phyloP scores from a whole-genome alignment of 1,140 invertebrate genomes.

The Cotesia vestalis region DNA sequence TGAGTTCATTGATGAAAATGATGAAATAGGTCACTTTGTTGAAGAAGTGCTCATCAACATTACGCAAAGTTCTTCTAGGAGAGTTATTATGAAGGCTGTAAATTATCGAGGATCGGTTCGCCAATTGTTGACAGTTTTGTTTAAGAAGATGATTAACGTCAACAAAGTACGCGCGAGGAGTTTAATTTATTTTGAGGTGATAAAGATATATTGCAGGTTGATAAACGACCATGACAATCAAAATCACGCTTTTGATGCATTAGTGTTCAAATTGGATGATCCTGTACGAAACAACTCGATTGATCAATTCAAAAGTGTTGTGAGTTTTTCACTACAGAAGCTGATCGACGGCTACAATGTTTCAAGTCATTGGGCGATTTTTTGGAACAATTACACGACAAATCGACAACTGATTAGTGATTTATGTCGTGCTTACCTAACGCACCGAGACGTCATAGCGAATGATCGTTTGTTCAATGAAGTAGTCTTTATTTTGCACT shows the following conservation, averaged over 20 bases:
- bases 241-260: background rate
- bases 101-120: background rate
- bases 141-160: constrained; percentile 27
- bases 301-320: background rate
- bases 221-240: constrained; percentile 9
- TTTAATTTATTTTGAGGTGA: constrained; percentile 31
- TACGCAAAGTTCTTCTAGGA: background rate
- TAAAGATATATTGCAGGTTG: constrained; percentile 34
- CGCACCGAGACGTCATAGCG: background rate
- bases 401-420: constrained; percentile 27
- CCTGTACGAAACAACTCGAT: background rate
- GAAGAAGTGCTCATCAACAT: background rate
- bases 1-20: constrained; percentile 22
- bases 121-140: constrained; percentile 19
- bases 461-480: constrained; percentile 24
- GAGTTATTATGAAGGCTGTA: background rate
- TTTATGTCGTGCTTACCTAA: constrained; percentile 8
- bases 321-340: constrained; percentile 16
- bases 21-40: constrained; percentile 8
- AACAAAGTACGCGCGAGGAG: constrained; percentile 26
- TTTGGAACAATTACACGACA: constrained; percentile 5
- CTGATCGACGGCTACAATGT: background rate
- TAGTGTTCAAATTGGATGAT: constrained; percentile 7
- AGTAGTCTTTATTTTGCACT: constrained; percentile 13
- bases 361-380: background rate